A percentile compares a stretch with the other conserved stretches of the same genome.
Evolutionary conservation across 1,140 invertebrate genomes (phyloP).

Genomic region (Andricus grossulariae): DNA sequence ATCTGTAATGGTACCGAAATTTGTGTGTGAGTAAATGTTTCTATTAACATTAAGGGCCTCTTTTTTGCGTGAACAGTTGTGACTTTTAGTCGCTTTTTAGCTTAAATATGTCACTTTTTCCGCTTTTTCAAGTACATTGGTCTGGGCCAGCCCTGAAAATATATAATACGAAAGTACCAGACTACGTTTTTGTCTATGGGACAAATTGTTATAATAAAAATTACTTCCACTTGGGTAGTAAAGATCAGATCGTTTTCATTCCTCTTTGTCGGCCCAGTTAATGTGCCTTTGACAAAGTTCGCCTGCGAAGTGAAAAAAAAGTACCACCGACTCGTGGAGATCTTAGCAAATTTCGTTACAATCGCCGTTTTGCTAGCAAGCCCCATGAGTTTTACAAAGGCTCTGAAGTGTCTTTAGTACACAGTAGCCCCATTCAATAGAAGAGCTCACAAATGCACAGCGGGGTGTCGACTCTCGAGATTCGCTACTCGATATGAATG

Average conservation of each 20-base stretch:
- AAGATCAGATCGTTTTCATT: slow-evolving; percentile 27
- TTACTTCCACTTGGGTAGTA: slow-evolving; percentile 12
- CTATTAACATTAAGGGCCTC: too few species aligned
- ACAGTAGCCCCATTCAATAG: slow-evolving; percentile 68
- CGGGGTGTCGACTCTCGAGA: slow-evolving; percentile 69
- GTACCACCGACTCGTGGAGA: slow-evolving; percentile 35
- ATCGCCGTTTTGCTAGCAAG: slow-evolving; percentile 53
- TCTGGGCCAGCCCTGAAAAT: too few species aligned
- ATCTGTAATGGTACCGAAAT: too few species aligned
- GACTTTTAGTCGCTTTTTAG: too few species aligned
- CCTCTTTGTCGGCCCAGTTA: slow-evolving; percentile 11
- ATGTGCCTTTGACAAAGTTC: slow-evolving; percentile 20
- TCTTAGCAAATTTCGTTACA: slow-evolving; percentile 62
- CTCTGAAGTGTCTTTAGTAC: slow-evolving; percentile 69
- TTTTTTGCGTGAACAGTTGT: too few species aligned
- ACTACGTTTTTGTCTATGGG: not conserved
- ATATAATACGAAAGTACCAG: not conserved
- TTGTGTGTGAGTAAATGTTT: too few species aligned
- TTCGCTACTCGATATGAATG: slow-evolving; percentile 73
- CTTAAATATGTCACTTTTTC: too few species aligned
- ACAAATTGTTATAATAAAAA: not conserved
- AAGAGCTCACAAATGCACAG: slow-evolving; percentile 71
- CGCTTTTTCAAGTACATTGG: too few species aligned
- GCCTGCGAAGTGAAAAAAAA: slow-evolving; percentile 6
- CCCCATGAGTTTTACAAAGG: slow-evolving; percentile 53